These are phyloP conservation scores for Silurus meridionalis DNA, from an alignment of 2,113 vertebrate genomes.

Conservation along the genomic window DNA sequence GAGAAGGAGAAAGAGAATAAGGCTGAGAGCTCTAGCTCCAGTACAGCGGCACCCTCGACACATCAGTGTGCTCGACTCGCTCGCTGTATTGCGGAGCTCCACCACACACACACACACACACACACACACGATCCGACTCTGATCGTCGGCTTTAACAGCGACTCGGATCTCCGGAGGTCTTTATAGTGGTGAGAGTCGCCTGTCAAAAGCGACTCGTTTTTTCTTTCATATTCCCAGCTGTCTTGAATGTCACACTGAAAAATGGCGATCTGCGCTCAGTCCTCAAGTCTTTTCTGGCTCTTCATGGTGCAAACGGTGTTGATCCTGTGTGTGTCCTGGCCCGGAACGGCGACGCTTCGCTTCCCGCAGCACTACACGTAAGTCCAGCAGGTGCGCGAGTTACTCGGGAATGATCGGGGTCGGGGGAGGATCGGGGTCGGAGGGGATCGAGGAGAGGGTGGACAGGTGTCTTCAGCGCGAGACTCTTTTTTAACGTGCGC, in stretches of 20 bases:
- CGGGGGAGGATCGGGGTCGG: too few species aligned
- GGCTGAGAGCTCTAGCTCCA: constrained; percentile 58
- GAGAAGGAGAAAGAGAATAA: constrained; percentile 65
- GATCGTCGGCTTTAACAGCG: constrained; percentile 63
- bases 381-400: constrained; percentile 65
- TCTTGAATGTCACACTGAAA: constrained; percentile 86
- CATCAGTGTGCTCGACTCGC: constrained; percentile 58
- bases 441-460: background rate
- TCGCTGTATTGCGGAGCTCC: constrained; percentile 59
- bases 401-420: too few species aligned
- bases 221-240: background rate
- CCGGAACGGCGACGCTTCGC: constrained; percentile 80
- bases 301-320: constrained; percentile 77
- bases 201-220: constrained; percentile 58
- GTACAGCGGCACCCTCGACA: constrained; percentile 56
- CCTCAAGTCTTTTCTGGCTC: constrained; percentile 79
- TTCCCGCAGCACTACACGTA: constrained; percentile 95
- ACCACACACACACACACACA: constrained; percentile 15
- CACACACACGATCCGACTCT: constrained; percentile 49
- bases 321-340: constrained; percentile 77
- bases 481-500: background rate
- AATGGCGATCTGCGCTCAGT: constrained; percentile 88
- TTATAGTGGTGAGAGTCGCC: constrained; percentile 60
- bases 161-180: constrained; percentile 63
- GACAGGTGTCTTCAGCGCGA: background rate